A percentile compares a stretch with the other conserved stretches of the same genome.
These are phyloP conservation scores for Pangasius djambal DNA, from an alignment of 2,797 vertebrate genomes.

Conservation along the genomic window DNA sequence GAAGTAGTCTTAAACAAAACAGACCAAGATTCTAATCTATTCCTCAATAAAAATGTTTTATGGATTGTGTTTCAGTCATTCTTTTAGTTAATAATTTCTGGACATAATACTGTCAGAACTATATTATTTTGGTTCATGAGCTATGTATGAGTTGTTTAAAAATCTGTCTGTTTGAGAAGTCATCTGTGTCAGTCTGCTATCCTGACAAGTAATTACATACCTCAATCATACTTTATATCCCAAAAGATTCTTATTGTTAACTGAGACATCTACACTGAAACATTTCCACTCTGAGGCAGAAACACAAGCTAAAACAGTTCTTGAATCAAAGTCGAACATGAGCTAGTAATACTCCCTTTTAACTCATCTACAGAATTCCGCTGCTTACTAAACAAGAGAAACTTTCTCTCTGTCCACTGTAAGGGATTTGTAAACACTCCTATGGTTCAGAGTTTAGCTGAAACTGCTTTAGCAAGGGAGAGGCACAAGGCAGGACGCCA, in stretches of 20 bases:
- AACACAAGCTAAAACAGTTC: neutral
- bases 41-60: neutral
- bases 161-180: neutral
- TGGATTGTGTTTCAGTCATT: neutral
- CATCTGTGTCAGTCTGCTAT: neutral
- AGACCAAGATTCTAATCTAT: neutral
- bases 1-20: slow-evolving; percentile 48
- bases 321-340: neutral
- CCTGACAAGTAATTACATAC: neutral
- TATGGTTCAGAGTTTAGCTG: neutral
- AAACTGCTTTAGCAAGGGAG: slow-evolving; percentile 5
- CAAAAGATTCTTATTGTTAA: neutral
- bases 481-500: slow-evolving; percentile 28
- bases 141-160: neutral
- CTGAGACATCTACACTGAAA: neutral
- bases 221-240: neutral
- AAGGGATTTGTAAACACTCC: neutral
- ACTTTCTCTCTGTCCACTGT: slow-evolving; percentile 5
- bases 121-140: neutral
- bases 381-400: neutral
- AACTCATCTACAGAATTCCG: neutral
- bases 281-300: neutral
- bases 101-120: neutral
- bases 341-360: neutral
- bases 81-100: neutral